Base-by-base conservation (phyloP, 2,797 vertebrate genomes). In the Melanotaenia nigrans region DNA sequence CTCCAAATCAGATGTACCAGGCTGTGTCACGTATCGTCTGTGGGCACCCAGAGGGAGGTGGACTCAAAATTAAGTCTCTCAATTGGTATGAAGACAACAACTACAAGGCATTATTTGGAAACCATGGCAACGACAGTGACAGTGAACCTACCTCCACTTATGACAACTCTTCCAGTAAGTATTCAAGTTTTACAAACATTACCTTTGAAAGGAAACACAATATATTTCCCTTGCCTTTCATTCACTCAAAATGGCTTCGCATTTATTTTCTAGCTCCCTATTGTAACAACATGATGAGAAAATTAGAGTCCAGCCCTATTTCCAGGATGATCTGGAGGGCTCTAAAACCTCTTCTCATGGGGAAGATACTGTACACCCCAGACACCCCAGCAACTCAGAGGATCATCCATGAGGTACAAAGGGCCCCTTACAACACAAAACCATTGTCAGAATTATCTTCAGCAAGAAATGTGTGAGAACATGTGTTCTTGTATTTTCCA, bases 71-170 rank as follows among this genome's bases (percentile, higher is more conserved):
- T 89, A 99, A 99, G 85, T 99, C 98, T 32, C 96, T 99, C 68
- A 99, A 99, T 91, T 99, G 98, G 97, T 99, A 99, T 0, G 98
- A 99, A 78, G 98, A 99, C 92, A 96, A 96, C 86, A 99, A 99
- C 92, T 99, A 98, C 93, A 99, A 99, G 90, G 96, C 96, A 2
- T 82, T 99, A 14, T 99, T 99, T 1, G 96, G 97, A 72, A 96
- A 96, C 54, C 92, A 97, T 18, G 90, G 90, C 33, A 94, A 92
- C 75, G 95, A 95, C 10, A 97, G 95, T 8, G 97, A 98, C 0
- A 95, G 93, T 0, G 87, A 95, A 6, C 79, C 93, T 2, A 68
- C 90, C 45, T 91, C 93, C 3, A 85, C 93, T 77, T 99, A 99
- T 0, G 98, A 99, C 91, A 99, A 99, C 86, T 95, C 96, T 18